phyloP scores from a whole-genome alignment of 1,140 invertebrate species.

The Mizuhopecten yessoensis region DNA sequence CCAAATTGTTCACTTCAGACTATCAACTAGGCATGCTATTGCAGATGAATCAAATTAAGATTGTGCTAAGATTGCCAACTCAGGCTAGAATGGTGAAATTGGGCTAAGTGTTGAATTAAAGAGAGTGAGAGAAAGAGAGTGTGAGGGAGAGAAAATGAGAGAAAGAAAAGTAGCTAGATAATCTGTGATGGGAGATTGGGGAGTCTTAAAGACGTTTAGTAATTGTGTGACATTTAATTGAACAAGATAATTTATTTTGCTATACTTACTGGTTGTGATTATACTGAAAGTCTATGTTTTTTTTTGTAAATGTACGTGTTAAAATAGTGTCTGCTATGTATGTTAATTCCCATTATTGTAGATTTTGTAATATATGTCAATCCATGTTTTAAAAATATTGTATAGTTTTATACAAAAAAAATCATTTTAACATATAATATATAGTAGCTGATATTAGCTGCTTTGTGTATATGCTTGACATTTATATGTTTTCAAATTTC shows the following conservation, averaged over 20 bases:
- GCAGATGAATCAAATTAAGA: neutral
- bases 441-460: conserved; percentile 32
- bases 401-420: conserved; percentile 32
- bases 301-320: neutral
- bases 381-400: conserved; percentile 1
- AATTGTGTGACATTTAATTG: conserved; percentile 2
- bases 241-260: conserved; percentile 40
- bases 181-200: neutral
- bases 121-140: no score
- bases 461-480: conserved; percentile 23
- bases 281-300: conserved; percentile 29
- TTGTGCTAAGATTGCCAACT: neutral
- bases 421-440: conserved; percentile 40
- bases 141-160: no score
- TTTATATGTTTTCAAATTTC: neutral
- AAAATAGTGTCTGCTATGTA: conserved; percentile 20
- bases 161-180: conserved; percentile 7
- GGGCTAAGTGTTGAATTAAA: neutral
- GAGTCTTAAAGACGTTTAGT: conserved; percentile 12
- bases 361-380: conserved; percentile 29
- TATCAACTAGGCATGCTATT: neutral
- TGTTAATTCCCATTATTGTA: conserved; percentile 32
- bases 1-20: neutral
- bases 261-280: conserved; percentile 29
- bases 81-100: neutral